phyloP scores from a whole-genome alignment of 1,140 invertebrate species.

The Drosophila albomicans region DNA sequence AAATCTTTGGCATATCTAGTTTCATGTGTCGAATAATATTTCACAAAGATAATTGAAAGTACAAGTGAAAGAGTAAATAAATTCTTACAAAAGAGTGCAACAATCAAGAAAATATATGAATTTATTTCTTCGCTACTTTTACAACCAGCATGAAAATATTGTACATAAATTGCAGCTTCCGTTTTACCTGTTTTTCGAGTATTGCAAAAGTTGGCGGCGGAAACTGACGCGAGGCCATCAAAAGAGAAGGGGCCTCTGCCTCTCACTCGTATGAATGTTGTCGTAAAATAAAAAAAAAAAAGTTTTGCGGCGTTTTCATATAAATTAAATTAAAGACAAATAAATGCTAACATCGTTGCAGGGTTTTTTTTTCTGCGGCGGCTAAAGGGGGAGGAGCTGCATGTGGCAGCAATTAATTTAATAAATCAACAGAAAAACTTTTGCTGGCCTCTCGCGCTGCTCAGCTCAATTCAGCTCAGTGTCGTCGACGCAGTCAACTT shows the following conservation, averaged over 20 bases:
- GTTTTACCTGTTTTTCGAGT: neutral
- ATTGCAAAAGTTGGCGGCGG: neutral
- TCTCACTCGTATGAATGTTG: slow-evolving; percentile 30
- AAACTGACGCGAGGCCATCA: neutral
- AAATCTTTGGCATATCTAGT: neutral
- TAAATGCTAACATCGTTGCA: slow-evolving; percentile 61
- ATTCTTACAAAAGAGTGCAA: neutral
- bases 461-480: slow-evolving; percentile 9
- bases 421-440: slow-evolving; percentile 80
- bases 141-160: neutral
- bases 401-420: slow-evolving; percentile 81
- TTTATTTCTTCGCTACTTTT: neutral
- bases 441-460: slow-evolving; percentile 36
- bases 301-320: slow-evolving; percentile 61
- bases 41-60: neutral
- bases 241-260: too few species aligned
- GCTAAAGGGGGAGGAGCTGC: slow-evolving; percentile 8
- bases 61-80: neutral
- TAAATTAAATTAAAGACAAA: slow-evolving; percentile 79
- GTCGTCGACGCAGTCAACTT: neutral
- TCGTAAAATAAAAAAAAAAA: slow-evolving; percentile 36
- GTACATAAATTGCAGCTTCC: neutral
- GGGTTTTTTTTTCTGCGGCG: neutral
- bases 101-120: neutral
- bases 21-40: neutral